Evolutionary conservation across 2,797 vertebrate species (phyloP).

Genomic region (Pseudocheirus occidentalis): DNA sequence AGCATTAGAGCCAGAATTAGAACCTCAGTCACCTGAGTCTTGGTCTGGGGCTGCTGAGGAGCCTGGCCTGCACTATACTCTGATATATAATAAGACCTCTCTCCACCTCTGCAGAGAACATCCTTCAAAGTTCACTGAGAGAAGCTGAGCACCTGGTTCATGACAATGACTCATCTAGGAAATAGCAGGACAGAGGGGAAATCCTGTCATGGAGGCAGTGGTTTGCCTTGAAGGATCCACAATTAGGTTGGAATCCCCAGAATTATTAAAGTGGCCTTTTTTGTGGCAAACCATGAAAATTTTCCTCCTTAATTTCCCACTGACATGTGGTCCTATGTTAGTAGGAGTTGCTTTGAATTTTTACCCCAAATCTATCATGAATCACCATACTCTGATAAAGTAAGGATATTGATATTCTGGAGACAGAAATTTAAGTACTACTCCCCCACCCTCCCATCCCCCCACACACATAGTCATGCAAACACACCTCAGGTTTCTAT

Average conservation of each 20-base stretch:
- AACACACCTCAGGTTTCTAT: background rate
- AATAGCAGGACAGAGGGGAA: background rate
- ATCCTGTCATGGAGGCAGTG: background rate
- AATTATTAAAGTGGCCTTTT: background rate
- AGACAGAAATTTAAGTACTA: background rate
- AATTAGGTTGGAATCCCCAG: background rate
- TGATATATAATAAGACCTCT: slow-evolving; percentile 34
- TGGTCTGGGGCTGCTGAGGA: background rate
- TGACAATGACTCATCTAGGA: background rate
- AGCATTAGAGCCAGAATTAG: slow-evolving; percentile 29
- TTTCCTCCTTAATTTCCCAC: slow-evolving; percentile 7
- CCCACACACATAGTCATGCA: background rate
- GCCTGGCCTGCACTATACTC: background rate
- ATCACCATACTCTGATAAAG: background rate
- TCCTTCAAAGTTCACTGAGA: slow-evolving; percentile 25
- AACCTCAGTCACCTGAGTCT: slow-evolving; percentile 29
- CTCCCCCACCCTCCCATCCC: slow-evolving; percentile 16
- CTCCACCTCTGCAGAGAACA: background rate
- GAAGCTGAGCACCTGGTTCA: background rate
- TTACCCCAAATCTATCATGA: background rate
- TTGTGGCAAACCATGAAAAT: slow-evolving; percentile 3
- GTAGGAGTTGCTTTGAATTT: background rate
- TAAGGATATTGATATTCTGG: background rate
- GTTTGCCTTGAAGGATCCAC: background rate
- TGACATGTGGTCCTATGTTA: background rate